Conservation (phyloP, 2,888 invertebrate species). For the Perithous albicinctus region DNA sequence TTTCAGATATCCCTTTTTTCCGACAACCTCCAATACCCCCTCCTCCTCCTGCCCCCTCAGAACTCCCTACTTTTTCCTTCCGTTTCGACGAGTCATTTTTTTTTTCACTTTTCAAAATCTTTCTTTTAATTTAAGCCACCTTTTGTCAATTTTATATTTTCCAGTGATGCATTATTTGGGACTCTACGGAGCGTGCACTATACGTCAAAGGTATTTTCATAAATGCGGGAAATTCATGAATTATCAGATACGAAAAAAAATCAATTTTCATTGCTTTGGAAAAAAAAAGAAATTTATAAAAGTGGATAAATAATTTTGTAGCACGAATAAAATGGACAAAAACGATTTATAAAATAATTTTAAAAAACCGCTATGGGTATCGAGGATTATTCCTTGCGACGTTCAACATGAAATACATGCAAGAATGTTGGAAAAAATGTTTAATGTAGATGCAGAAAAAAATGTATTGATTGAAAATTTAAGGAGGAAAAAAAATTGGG, state of each 20-base stretch:
- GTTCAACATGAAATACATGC: slow-evolving; percentile 28
- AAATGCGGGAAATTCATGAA: slow-evolving; percentile 10
- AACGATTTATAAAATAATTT: neutral
- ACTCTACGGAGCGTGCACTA: slow-evolving; percentile 52
- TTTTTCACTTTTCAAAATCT: too few species aligned
- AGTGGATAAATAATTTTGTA: neutral
- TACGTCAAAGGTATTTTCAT: slow-evolving; percentile 31
- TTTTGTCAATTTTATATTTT: too few species aligned
- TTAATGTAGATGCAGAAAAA: slow-evolving; percentile 31
- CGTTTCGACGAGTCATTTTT: neutral
- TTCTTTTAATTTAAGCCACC: too few species aligned
- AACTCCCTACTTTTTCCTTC: neutral
- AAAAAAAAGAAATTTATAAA: neutral
- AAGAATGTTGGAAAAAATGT: neutral
- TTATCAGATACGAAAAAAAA: neutral
- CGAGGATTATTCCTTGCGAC: slow-evolving; percentile 19
- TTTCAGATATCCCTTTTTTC: slow-evolving; percentile 67
- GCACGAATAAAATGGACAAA: neutral
- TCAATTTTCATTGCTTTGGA: neutral
- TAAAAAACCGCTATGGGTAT: neutral
- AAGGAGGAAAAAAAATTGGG: neutral
- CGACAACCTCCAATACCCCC: neutral
- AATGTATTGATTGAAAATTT: neutral
- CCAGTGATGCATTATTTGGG: slow-evolving; percentile 3
- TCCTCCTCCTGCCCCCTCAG: neutral